These are phyloP conservation scores for Misgurnus anguillicaudatus DNA, from an alignment of 2,113 vertebrate genomes.

Conservation along the genomic window DNA sequence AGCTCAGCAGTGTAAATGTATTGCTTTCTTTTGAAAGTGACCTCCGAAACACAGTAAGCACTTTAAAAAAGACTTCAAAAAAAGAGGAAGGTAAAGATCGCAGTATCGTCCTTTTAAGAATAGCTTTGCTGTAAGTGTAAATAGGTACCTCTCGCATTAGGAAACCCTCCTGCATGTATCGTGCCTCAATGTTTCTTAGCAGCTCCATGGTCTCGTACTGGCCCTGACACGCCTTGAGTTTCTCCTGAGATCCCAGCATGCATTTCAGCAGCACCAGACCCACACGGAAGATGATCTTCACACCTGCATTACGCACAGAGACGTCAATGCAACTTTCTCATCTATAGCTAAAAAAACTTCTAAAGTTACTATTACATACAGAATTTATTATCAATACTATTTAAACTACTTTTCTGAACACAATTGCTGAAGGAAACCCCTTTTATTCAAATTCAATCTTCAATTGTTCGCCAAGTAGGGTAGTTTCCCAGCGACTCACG, in stretches of 20 bases:
- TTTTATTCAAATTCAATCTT: no score
- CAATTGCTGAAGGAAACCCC: no score
- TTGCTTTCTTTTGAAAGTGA: no score
- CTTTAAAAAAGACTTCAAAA: background rate
- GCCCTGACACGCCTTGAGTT: conserved; percentile 88
- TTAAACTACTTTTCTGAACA: no score
- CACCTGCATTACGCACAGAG: conserved; percentile 74
- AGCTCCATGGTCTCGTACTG: conserved; percentile 94
- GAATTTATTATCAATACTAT: no score
- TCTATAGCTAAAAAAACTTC: no score
- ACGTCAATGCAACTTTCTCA: background rate
- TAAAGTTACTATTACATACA: no score
- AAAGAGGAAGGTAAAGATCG: background rate
- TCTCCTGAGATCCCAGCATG: conserved; percentile 89
- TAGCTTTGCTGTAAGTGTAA: background rate
- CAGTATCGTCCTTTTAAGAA: no score
- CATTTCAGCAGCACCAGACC: conserved; percentile 91
- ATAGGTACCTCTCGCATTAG: conserved; percentile 86
- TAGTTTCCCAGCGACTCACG: no score
- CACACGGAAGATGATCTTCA: conserved; percentile 95
- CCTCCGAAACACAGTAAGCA: no score
- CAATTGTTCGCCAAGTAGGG: no score
- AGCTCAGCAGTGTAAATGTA: no score
- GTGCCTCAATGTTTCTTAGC: conserved; percentile 82
- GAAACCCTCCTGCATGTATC: conserved; percentile 89